These are phyloP conservation scores for Leptinotarsa defecta DNA, from an alignment of 1,140 invertebrate species.

Conservation along the genomic window DNA sequence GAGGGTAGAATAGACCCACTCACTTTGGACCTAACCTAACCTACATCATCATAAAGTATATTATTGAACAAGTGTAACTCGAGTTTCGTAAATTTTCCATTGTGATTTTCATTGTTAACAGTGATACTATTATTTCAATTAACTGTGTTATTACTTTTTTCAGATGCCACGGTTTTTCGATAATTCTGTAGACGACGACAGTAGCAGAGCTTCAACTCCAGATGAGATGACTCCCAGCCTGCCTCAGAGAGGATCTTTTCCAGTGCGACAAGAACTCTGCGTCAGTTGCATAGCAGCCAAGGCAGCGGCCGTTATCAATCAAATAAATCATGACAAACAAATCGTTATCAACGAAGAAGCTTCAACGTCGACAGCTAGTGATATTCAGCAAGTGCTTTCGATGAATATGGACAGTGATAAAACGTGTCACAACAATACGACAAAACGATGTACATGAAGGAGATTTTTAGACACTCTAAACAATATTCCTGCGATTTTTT, in stretches of 20 bases:
- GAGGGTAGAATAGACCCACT: too few relatives aligned
- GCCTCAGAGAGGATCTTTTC: constrained; percentile 33
- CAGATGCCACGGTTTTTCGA: constrained; percentile 35
- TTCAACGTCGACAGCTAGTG: constrained; percentile 23
- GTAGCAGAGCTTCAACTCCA: constrained; percentile 62
- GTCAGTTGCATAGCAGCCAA: constrained; percentile 45
- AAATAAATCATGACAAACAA: constrained; percentile 25
- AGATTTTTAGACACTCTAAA: neutral
- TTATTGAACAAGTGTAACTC: too few relatives aligned
- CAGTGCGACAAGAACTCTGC: constrained; percentile 44
- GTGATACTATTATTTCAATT: too few relatives aligned
- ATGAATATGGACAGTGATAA: constrained; percentile 29
- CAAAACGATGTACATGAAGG: constrained; percentile 9
- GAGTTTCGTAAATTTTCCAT: too few relatives aligned
- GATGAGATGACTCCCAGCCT: constrained; percentile 62
- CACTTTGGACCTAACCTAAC: too few relatives aligned
- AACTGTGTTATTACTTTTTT: neutral
- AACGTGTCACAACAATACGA: constrained; percentile 14
- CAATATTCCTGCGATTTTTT: neutral
- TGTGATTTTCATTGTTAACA: too few relatives aligned
- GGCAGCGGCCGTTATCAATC: constrained; percentile 31
- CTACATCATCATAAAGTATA: too few relatives aligned
- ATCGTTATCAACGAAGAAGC: constrained; percentile 17
- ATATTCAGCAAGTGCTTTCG: constrained; percentile 32
- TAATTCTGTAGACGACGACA: constrained; percentile 58